A percentile compares a stretch with the other conserved stretches of the same genome.
phyloP scores from a whole-genome alignment of 2,888 invertebrate species.

The Mechanitis mazaeus region DNA sequence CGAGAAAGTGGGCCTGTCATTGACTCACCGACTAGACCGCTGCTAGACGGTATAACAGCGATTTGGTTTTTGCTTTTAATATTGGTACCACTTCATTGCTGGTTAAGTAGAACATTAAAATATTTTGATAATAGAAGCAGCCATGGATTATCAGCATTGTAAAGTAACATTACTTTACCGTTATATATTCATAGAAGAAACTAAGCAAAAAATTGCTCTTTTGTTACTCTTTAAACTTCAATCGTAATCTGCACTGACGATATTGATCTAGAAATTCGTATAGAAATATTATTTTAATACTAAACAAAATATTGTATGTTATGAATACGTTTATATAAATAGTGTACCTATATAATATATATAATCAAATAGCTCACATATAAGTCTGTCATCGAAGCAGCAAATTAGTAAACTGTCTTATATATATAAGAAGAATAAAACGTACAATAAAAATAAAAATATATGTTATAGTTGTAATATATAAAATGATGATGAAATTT shows the following conservation, averaged over 20 bases:
- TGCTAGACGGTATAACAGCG: conserved; percentile 50
- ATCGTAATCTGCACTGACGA: not conserved
- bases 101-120: conserved; percentile 2
- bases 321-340: not conserved
- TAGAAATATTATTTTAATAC: not conserved
- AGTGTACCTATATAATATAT: too few species aligned
- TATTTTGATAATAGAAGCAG: not conserved
- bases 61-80: not conserved
- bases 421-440: too few species aligned
- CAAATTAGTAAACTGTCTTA: too few species aligned
- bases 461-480: too few species aligned
- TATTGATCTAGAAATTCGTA: not conserved
- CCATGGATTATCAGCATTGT: not conserved
- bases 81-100: conserved; percentile 23
- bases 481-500: too few species aligned
- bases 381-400: too few species aligned
- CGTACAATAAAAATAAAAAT: too few species aligned
- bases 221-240: not conserved
- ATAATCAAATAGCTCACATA: too few species aligned
- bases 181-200: not conserved
- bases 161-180: not conserved
- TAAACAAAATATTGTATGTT: not conserved
- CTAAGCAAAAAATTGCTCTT: conserved; percentile 1
- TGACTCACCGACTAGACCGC: conserved; percentile 65
- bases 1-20: conserved; percentile 68